Evolutionary conservation across 1,140 invertebrate genomes (phyloP), one percentile per base, ranked within the genome.

Genomic region (Drosophila fuyamai): DNA sequence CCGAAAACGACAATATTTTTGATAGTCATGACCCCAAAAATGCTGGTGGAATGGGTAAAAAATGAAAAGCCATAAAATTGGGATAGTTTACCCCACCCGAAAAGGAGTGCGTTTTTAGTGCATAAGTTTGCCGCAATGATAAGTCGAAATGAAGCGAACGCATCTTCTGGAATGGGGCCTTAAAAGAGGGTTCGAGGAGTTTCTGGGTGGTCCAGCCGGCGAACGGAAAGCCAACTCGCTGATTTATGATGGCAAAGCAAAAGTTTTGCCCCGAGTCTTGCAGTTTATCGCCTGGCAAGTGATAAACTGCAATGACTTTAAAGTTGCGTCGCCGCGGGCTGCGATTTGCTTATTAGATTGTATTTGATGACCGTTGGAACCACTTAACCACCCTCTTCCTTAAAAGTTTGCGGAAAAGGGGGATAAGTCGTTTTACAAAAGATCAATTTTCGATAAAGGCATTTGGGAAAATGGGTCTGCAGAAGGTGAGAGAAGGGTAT

Each of bases 1-100:
- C 50, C 10, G 44, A 38, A 51, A 67, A 67, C 57, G 75, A 79
- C 83, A 82, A 88, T 82, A 82, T 79, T 86, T 86, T 82, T 81
- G 75, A 86, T 86, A 86, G 82, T 86, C 82, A 78, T 78, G 82
- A 82, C 82, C 82, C 70, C 60, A 70, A 81, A 67, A 75, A 66
- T 46, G 10, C 10, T 14, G 8, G 36, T 53, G 56, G 63, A 73
- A 59, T 54, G 61, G 68, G 43, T 61, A 71, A 50, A 73, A 81
- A 80, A 73, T 76, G 76, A 74, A 66, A 44, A 81, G 63, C 56
- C 75, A 81, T 86, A 71, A 81, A 86, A 79, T 65, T 36, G 74
- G 57, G 55, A 41, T 70, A 71, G 67, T 70, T 71, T 48, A 40
- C 67, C 36, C 13, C 38, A 16, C 18, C 13, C 8, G 29, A 23